Evolutionary conservation across 2,888 invertebrate species (phyloP).

Genomic region (Cerastoderma edule): DNA sequence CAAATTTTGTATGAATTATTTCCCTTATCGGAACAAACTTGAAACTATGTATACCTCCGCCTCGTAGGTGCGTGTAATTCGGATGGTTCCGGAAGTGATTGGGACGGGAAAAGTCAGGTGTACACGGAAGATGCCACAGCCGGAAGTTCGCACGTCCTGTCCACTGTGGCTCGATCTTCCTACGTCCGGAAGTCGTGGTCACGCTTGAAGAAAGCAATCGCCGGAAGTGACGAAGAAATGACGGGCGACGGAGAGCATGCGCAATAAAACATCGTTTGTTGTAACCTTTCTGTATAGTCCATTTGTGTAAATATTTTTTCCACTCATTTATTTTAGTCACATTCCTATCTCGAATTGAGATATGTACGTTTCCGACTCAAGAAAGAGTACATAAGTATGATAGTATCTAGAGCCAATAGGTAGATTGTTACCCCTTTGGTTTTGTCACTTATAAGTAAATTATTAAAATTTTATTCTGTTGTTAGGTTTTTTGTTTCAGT

Average conservation of each 20-base stretch:
- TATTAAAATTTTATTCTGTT: too few relatives aligned
- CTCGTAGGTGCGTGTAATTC: background rate
- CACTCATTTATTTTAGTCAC: background rate
- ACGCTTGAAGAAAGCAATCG: background rate
- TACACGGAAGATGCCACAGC: background rate
- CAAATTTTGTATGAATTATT: too few relatives aligned
- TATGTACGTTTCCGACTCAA: too few relatives aligned
- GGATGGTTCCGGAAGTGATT: background rate
- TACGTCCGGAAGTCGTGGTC: slow-evolving; percentile 10
- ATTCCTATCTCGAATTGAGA: too few relatives aligned
- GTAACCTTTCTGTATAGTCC: background rate
- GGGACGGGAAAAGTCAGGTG: background rate
- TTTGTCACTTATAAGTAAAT: too few relatives aligned
- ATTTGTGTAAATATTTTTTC: background rate
- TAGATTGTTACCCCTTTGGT: too few relatives aligned
- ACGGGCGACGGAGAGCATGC: background rate
- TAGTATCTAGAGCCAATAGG: too few relatives aligned
- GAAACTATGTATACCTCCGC: background rate
- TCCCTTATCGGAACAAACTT: too few relatives aligned
- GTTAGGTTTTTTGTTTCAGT: too few relatives aligned
- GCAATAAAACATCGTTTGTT: background rate
- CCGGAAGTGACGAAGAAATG: background rate
- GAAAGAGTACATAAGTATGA: too few relatives aligned
- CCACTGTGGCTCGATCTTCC: background rate
- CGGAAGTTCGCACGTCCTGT: background rate